These are phyloP conservation scores for Megaceryle maxima DNA, from an alignment of 2,113 vertebrate species.

Conservation along the genomic window DNA sequence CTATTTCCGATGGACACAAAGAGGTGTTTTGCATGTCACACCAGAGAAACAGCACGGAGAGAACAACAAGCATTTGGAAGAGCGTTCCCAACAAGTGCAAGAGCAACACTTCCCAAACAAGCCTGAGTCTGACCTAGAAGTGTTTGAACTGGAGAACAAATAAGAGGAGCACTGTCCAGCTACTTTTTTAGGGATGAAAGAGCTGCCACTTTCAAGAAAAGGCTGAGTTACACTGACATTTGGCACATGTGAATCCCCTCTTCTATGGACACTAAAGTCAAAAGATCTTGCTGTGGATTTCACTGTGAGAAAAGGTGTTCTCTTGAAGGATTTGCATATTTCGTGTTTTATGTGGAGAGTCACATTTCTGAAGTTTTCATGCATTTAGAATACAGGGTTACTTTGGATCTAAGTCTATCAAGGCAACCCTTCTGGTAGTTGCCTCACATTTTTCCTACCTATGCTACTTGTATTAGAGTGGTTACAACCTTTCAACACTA, in stretches of 20 bases:
- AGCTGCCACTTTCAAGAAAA: not conserved
- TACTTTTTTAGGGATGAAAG: not conserved
- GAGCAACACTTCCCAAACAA: not conserved
- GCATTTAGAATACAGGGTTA: not conserved
- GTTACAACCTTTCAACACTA: not conserved
- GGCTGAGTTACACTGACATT: not conserved
- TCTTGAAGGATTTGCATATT: not conserved
- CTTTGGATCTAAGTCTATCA: not conserved
- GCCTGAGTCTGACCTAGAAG: not conserved
- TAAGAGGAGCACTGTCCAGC: not conserved
- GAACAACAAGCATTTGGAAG: not conserved
- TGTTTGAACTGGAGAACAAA: not conserved
- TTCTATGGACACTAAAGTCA: not conserved
- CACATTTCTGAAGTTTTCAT: not conserved
- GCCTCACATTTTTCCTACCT: not conserved
- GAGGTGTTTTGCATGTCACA: not conserved
- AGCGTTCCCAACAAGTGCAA: not conserved
- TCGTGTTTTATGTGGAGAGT: not conserved
- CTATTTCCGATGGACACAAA: not conserved
- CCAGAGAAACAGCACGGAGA: not conserved
- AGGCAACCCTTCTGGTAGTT: not conserved
- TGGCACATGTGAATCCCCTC: not conserved
- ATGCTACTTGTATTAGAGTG: not conserved
- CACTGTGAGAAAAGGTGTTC: not conserved
- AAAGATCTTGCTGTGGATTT: not conserved